These are phyloP conservation scores for Cinclus cinclus DNA, from an alignment of 2,113 vertebrate species.

Conservation along the genomic window DNA sequence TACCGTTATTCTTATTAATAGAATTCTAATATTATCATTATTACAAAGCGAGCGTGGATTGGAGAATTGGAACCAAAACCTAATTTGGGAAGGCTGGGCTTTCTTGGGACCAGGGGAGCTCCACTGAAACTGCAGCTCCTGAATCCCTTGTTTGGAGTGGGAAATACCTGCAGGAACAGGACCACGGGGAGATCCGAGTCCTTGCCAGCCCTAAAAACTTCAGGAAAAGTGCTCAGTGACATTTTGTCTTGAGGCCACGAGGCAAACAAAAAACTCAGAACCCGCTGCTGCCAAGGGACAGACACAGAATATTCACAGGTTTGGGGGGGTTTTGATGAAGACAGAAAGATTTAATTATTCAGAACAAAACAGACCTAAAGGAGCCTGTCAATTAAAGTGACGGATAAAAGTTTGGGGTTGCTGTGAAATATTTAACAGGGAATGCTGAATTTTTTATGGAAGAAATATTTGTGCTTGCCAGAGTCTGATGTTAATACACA, in stretches of 20 bases:
- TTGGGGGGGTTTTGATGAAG: not conserved
- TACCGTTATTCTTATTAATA: not conserved
- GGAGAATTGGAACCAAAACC: not conserved
- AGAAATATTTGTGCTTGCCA: not conserved
- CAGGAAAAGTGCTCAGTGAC: not conserved
- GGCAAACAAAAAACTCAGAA: not conserved
- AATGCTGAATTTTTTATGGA: conserved; percentile 5
- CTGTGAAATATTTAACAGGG: conserved; percentile 31
- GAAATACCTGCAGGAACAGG: not conserved
- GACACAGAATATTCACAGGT: not conserved
- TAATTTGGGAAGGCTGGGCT: not conserved
- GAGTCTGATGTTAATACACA: not conserved
- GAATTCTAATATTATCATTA: not conserved
- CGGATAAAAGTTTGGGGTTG: not conserved
- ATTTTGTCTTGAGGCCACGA: not conserved
- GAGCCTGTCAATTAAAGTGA: conserved; percentile 16
- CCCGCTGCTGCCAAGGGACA: not conserved
- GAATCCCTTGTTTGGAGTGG: not conserved
- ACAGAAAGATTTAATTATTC: conserved; percentile 19
- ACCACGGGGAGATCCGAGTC: not conserved
- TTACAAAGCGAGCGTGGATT: not conserved
- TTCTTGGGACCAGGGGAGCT: not conserved
- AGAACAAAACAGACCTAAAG: not conserved
- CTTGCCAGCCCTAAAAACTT: not conserved
- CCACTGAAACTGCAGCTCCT: not conserved